Evolutionary conservation across 92 coral and sea anemone genomes (phyloP), one percentile per base, ranked within the genome.

Genomic region (Galaxea fascicularis): DNA sequence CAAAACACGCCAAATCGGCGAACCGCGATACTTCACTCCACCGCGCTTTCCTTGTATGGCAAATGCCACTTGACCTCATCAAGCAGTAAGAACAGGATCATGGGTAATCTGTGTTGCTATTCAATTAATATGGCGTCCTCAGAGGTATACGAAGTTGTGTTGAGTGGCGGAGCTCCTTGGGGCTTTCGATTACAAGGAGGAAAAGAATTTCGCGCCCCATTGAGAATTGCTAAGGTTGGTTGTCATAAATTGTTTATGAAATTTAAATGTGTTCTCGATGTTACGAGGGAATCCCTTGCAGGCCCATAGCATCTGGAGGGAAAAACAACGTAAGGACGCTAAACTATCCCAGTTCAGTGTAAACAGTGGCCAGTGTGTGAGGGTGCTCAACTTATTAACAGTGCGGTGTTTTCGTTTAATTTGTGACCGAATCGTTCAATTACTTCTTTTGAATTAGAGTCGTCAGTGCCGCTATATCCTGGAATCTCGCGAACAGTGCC

Each of bases 161-260:
- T 96, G n/a, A 82, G 86, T 72, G 98, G 98, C 47, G 98, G 98
- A 47, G 94, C 96, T 20, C 98, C 98, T 58, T 96, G 98, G 98
- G 98, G 98, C 65, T 96, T 96, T 85, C 74, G 98, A 65, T 89
- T 96, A 41, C 98, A 96, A 59, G 98, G 98, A 78, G 98, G 98
- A 28, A 96, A 89, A 44, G 98, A 96, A 85, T 96, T 96, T 60
- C 77, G 98, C 66, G 98, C 98, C 62, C 98, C 98, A 56, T 85
- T 96, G 58, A 88, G 95, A 64, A 96, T 96, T 67, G 98, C 98
- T 26, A 96, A 96, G 94, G 98, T 96, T 78, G 49, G 98, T 90
- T 46, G 11, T 26, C n/a, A 58, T 63, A 54, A 51, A 41, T n/a
- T 52, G 20, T 11, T 18, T 30, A 57, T 52, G 52, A 25, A 41